Conservation (phyloP, 2,888 invertebrate genomes). For the Artemia sp. region DNA sequence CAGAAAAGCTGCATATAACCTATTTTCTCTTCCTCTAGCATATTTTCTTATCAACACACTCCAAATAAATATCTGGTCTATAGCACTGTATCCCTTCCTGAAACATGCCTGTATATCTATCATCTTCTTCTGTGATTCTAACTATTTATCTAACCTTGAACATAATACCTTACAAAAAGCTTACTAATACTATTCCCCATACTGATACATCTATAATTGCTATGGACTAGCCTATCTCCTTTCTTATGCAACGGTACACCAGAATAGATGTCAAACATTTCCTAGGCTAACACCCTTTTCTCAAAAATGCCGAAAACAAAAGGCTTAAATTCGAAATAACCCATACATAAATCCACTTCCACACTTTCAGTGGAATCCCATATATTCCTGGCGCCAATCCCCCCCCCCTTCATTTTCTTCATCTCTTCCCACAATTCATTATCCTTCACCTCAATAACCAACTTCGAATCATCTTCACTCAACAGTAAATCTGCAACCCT, state of each 20-base stretch:
- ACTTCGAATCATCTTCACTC: no score
- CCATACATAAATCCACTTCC: not conserved
- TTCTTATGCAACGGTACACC: slow-evolving; percentile 9
- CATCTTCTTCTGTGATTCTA: slow-evolving; percentile 13
- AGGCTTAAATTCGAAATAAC: not conserved
- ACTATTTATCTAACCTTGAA: not conserved
- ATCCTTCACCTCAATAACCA: no score
- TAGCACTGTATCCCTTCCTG: no score
- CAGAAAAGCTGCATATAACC: no score
- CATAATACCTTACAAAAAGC: slow-evolving; percentile 4
- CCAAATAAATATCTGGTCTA: no score
- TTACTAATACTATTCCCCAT: slow-evolving; percentile 1
- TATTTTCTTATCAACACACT: no score
- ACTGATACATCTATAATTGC: no score
- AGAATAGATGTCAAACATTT: slow-evolving; percentile 9
- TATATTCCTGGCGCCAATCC: slow-evolving; percentile 9
- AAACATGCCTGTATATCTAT: no score
- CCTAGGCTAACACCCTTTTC: not conserved
- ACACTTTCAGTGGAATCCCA: not conserved
- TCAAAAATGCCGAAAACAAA: slow-evolving; percentile 2
- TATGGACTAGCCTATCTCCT: no score
- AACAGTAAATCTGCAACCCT: not conserved
- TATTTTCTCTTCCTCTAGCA: no score
- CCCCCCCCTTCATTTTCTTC: not conserved
- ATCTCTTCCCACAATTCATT: no score